A percentile compares a stretch with the other conserved stretches of the same genome.
These are phyloP conservation scores for Dioctria rufipes DNA, from an alignment of 2,888 invertebrate genomes.

Conservation along the genomic window DNA sequence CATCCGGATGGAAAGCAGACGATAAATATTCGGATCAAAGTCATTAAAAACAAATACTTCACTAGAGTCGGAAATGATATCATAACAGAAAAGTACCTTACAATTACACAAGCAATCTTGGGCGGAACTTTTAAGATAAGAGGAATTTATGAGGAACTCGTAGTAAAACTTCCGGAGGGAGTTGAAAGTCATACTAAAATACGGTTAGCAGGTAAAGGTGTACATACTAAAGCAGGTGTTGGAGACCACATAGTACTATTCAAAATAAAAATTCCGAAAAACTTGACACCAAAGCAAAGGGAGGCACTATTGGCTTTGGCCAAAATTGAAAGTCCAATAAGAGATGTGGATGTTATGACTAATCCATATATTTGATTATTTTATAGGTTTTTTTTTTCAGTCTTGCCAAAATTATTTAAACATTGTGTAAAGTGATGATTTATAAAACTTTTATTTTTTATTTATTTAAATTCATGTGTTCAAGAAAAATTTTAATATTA, in stretches of 20 bases:
- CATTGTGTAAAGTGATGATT: too few species aligned
- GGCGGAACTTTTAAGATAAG: constrained; percentile 66
- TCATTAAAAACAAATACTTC: constrained; percentile 65
- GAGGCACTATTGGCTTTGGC: constrained; percentile 66
- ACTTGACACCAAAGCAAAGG: constrained; percentile 67
- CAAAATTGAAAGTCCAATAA: constrained; percentile 66
- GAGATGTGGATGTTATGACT: constrained; percentile 56
- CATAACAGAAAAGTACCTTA: constrained; percentile 65
- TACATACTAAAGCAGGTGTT: constrained; percentile 61
- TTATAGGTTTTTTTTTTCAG: background rate
- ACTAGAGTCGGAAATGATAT: constrained; percentile 66
- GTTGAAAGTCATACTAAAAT: constrained; percentile 66
- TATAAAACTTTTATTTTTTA: too few species aligned
- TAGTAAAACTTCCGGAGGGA: constrained; percentile 66
- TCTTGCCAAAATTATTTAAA: too few species aligned
- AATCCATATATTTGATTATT: background rate
- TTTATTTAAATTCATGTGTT: too few species aligned
- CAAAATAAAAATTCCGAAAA: constrained; percentile 67
- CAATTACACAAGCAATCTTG: constrained; percentile 67
- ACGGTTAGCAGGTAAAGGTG: constrained; percentile 65
- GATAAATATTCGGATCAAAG: constrained; percentile 64
- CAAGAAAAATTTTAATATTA: too few species aligned
- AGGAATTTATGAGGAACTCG: constrained; percentile 66
- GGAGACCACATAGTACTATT: constrained; percentile 67
- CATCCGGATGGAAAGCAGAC: constrained; percentile 66